These are phyloP conservation scores for Chromis chromis DNA, from an alignment of 2,797 vertebrate genomes.

Conservation along the genomic window DNA sequence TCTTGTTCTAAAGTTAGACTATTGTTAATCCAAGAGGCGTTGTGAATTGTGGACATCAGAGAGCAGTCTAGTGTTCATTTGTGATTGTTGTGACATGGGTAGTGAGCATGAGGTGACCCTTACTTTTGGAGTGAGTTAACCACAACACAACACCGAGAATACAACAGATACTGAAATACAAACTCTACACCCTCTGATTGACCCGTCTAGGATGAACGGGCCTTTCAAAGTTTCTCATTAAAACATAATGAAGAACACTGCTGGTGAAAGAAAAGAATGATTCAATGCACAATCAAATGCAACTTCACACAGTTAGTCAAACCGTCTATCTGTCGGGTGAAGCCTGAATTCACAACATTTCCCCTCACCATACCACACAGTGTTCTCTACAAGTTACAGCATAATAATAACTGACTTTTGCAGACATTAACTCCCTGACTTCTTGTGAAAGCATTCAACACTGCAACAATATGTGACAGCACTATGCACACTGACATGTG, in stretches of 20 bases:
- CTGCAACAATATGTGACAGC: slow-evolving; percentile 37
- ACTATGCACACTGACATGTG: slow-evolving; percentile 58
- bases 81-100: slow-evolving; percentile 47
- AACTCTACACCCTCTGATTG: slow-evolving; percentile 49
- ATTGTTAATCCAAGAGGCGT: background rate
- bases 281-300: slow-evolving; percentile 47
- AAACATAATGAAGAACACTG: slow-evolving; percentile 68
- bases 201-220: slow-evolving; percentile 53
- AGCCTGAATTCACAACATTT: background rate
- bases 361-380: background rate
- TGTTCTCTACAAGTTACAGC: background rate
- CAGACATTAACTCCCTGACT: background rate
- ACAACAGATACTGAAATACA: slow-evolving; percentile 63
- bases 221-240: slow-evolving; percentile 68
- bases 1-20: background rate
- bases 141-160: slow-evolving; percentile 63
- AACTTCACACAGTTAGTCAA: slow-evolving; percentile 41
- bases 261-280: slow-evolving; percentile 53
- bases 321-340: background rate
- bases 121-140: slow-evolving; percentile 55
- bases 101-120: slow-evolving; percentile 55
- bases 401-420: slow-evolving; percentile 4
- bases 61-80: slow-evolving; percentile 18
- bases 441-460: slow-evolving; percentile 28
- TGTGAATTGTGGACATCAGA: slow-evolving; percentile 33